Percentiles rank a stretch among this genome's conserved stretches.
phyloP scores from a whole-genome alignment of 2,797 vertebrate genomes.

The Anniella stebbinsi region DNA sequence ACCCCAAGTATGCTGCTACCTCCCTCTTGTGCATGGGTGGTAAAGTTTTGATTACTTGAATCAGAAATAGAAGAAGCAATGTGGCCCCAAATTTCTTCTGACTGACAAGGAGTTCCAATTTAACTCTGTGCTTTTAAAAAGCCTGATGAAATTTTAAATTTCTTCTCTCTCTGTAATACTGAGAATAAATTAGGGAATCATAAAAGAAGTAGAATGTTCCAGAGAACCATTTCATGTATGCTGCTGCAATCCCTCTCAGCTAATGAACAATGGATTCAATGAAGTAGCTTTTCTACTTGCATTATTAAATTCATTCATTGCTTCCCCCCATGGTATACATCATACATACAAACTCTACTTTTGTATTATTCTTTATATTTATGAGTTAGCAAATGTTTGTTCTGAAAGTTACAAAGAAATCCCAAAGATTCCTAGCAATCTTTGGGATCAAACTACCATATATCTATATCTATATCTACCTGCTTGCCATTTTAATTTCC shows the following conservation, averaged over 20 bases:
- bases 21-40: no score
- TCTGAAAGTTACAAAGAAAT: neutral
- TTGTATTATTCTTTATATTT: neutral
- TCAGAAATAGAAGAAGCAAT: no score
- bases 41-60: no score
- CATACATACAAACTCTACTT: neutral
- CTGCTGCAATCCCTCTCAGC: neutral
- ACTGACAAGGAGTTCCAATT: neutral
- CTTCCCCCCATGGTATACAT: neutral
- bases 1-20: neutral
- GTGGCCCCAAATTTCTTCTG: neutral
- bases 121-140: neutral
- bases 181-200: neutral
- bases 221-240: neutral
- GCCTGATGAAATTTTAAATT: neutral
- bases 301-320: neutral
- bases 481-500: neutral
- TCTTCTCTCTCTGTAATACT: neutral
- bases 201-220: neutral
- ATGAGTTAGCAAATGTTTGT: neutral
- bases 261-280: neutral
- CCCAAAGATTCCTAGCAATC: no score
- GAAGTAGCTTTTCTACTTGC: neutral
- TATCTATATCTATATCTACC: neutral
- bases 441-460: no score